Evolutionary conservation across 2,888 invertebrate species (phyloP), one percentile per base, ranked within the genome.

Genomic region (Drosophila kuntzei): DNA sequence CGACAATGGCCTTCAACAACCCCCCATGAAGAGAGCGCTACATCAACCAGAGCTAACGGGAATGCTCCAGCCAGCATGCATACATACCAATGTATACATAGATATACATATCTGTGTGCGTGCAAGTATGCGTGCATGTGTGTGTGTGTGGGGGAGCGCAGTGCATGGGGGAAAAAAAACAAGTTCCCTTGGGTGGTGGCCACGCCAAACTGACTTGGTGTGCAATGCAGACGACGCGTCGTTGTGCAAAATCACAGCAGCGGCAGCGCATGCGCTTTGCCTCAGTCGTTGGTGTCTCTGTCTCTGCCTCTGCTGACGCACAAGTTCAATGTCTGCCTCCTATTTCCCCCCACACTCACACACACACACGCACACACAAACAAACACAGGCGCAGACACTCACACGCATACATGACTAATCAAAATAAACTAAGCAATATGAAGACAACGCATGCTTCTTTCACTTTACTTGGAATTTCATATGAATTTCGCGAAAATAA

Each of bases 1-100:
- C 75, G 71, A 60, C 73, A 73, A 65, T 87, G 89, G 85, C 84
- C 89, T 89, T 84, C 83, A 83, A 79, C 79, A 80, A 84, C 87
- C 84, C 89, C 89, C 89, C 84, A 76, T 76, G 81, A 86, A 86
- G 79, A 79, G 74, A 75, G 63, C 55, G 55, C 36, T 14, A 54
- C 37, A 54, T 47, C 44, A 69, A 73, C 60, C 58, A 61, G 53
- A 64, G 60, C 68, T 76, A 76, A 76, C 76, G 79, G 76, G 78
- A 76, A 74, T 78, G 76, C 66, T 37, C 60, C 79, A 74, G 58
- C 60, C 61, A 78, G 44, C 44, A 61, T 65, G 44, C 59, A 44
- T 37, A 64, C 39, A 51, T 27, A 25, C 18, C 34, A 36, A 50
- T 49, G 20, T 20, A 34, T 34, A 11, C 12, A 47, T 5, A 39